Percentiles rank a stretch among this genome's conserved stretches.
phyloP scores from a whole-genome alignment of 2,113 vertebrate genomes.

The Pseudorhombus dupliciocellatus region DNA sequence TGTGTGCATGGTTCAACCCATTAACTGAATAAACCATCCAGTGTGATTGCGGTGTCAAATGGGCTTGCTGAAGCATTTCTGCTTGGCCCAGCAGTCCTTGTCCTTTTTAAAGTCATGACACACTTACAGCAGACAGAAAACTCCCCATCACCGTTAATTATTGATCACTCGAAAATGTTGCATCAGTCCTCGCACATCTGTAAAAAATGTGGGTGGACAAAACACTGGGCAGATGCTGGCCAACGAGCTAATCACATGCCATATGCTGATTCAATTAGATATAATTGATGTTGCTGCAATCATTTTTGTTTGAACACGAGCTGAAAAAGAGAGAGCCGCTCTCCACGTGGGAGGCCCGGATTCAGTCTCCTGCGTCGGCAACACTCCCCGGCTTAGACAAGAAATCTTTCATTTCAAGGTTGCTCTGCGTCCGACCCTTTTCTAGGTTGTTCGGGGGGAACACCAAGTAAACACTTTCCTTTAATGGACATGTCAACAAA shows the following conservation, averaged over 20 bases:
- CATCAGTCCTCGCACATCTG: slow-evolving; percentile 32
- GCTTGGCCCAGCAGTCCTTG: slow-evolving; percentile 39
- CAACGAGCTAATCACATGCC: slow-evolving; percentile 23
- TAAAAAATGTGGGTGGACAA: slow-evolving; percentile 13
- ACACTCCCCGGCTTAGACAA: background rate
- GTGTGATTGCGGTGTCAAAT: slow-evolving; percentile 54
- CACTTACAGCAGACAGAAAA: slow-evolving; percentile 25
- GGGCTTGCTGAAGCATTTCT: slow-evolving; percentile 41
- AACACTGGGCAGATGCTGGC: slow-evolving; percentile 37
- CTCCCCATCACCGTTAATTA: slow-evolving; percentile 38
- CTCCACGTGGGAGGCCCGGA: background rate
- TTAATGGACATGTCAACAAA: background rate
- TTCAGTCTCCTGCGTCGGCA: slow-evolving; percentile 1
- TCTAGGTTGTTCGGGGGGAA: background rate
- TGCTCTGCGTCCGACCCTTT: background rate
- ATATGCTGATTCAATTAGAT: slow-evolving; percentile 36
- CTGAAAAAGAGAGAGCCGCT: background rate
- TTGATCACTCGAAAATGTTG: slow-evolving; percentile 37
- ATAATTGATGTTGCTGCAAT: slow-evolving; percentile 16
- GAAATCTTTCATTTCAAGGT: background rate
- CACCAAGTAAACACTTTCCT: background rate
- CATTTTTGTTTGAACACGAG: slow-evolving; percentile 7
- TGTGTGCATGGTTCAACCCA: slow-evolving; percentile 40
- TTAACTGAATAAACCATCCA: slow-evolving; percentile 65
- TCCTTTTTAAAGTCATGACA: slow-evolving; percentile 45